A percentile compares a stretch with the other conserved stretches of the same genome.
These are phyloP conservation scores for Epinephelus awoara DNA, from an alignment of 2,797 vertebrate genomes.

Conservation along the genomic window DNA sequence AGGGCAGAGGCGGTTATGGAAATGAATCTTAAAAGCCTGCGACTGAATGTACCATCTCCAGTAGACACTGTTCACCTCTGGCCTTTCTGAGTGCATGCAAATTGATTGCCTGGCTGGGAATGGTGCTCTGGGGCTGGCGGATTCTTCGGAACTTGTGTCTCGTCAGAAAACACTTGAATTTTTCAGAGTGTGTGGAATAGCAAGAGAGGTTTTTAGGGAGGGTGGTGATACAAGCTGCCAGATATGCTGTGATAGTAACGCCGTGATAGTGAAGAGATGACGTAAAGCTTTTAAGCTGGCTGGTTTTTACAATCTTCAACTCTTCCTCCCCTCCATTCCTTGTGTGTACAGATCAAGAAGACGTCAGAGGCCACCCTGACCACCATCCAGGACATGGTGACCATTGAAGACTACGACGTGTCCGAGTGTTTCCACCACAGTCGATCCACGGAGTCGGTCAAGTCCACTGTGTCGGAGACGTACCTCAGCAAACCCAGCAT, in stretches of 20 bases:
- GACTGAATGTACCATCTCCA: conserved; percentile 48
- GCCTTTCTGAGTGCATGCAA: conserved; percentile 53
- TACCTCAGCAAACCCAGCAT: conserved; percentile 99
- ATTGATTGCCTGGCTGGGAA: conserved; percentile 68
- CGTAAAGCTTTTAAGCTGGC: conserved; percentile 25
- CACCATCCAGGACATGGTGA: conserved; percentile 99
- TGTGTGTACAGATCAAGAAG: conserved; percentile 92
- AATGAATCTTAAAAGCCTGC: conserved; percentile 72
- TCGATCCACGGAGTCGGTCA: conserved; percentile 97
- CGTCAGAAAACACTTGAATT: conserved; percentile 51
- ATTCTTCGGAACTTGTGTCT: conserved; percentile 49
- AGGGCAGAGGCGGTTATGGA: conserved; percentile 57
- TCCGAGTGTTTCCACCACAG: conserved; percentile 99
- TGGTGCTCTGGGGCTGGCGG: conserved; percentile 50
- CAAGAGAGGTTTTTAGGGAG: conserved; percentile 30
- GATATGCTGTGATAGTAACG: conserved; percentile 11
- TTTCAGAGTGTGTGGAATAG: conserved; percentile 30
- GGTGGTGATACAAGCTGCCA: conserved; percentile 16
- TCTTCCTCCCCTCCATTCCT: neutral
- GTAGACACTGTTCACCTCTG: conserved; percentile 48
- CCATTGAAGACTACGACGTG: conserved; percentile 98
- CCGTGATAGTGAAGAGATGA: conserved; percentile 8
- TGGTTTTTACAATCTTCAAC: neutral
- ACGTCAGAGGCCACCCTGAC: conserved; percentile 97
- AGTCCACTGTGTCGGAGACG: conserved; percentile 96